A percentile compares a stretch with the other conserved stretches of the same genome.
These are phyloP conservation scores for Furcula furcula DNA, from an alignment of 2,888 invertebrate genomes.

Conservation along the genomic window DNA sequence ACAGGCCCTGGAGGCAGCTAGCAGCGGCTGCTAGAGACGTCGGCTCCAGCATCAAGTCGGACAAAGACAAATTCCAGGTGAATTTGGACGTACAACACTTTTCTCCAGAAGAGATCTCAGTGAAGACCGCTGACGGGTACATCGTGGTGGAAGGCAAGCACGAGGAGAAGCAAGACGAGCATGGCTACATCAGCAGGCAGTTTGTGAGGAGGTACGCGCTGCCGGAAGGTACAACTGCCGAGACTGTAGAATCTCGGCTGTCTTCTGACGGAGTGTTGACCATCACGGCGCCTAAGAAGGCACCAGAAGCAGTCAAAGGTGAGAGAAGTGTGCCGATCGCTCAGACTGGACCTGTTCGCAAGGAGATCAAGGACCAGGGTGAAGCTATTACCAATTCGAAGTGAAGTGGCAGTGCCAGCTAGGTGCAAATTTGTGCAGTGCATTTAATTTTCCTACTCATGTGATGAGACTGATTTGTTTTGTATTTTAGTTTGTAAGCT, in stretches of 20 bases:
- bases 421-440: slow-evolving; percentile 3
- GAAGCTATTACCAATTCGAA: slow-evolving; percentile 8
- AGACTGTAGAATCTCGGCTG: slow-evolving; percentile 84
- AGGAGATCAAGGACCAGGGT: slow-evolving; percentile 44
- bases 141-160: slow-evolving; percentile 89
- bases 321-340: slow-evolving; percentile 49
- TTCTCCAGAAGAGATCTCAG: slow-evolving; percentile 86
- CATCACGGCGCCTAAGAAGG: slow-evolving; percentile 81
- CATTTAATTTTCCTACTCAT: slow-evolving; percentile 4
- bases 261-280: slow-evolving; percentile 88
- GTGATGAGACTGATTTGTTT: not conserved
- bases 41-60: slow-evolving; percentile 72
- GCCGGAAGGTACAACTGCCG: slow-evolving; percentile 85
- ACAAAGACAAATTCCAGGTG: slow-evolving; percentile 84
- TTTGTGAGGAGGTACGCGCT: slow-evolving; percentile 87
- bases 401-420: slow-evolving; percentile 17
- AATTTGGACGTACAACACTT: slow-evolving; percentile 89
- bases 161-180: slow-evolving; percentile 87
- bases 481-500: not conserved
- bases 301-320: slow-evolving; percentile 38
- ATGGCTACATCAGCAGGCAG: slow-evolving; percentile 87
- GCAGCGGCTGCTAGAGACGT: slow-evolving; percentile 63
- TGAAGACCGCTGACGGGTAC: slow-evolving; percentile 85
- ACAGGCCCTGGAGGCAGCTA: slow-evolving; percentile 59
- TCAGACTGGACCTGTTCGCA: slow-evolving; percentile 54